phyloP scores from a whole-genome alignment of 2,888 invertebrate genomes.

The Anoplius nigerrimus region DNA sequence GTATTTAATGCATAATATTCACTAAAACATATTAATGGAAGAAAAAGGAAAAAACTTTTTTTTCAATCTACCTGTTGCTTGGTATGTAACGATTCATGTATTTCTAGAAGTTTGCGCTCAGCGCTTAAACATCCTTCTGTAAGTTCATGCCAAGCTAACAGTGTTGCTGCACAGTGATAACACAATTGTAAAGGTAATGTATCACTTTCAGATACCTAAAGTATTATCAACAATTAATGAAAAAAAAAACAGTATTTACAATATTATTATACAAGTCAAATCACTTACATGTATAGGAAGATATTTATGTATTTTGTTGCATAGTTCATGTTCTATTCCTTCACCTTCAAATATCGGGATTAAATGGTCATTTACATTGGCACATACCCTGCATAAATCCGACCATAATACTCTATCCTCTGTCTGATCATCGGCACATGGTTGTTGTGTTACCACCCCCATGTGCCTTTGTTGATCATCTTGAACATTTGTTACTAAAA shows the following conservation, averaged over 20 bases:
- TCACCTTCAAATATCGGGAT: slow-evolving; percentile 81
- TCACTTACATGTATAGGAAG: slow-evolving; percentile 79
- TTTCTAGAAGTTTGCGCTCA: slow-evolving; percentile 73
- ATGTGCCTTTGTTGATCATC: slow-evolving; percentile 25
- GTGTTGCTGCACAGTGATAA: slow-evolving; percentile 80
- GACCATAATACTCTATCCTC: slow-evolving; percentile 37
- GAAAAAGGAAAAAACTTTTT: not conserved
- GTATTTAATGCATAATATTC: not conserved
- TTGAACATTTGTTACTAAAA: slow-evolving; percentile 44
- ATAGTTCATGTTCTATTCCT: slow-evolving; percentile 79
- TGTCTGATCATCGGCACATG: slow-evolving; percentile 1
- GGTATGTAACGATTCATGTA: slow-evolving; percentile 57
- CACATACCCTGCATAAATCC: slow-evolving; percentile 78
- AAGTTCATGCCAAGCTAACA: slow-evolving; percentile 82
- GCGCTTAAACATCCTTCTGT: slow-evolving; percentile 78
- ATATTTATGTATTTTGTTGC: slow-evolving; percentile 80
- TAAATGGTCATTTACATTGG: slow-evolving; percentile 76
- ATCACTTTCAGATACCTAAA: slow-evolving; percentile 77
- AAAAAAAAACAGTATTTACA: not conserved
- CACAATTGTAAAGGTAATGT: slow-evolving; percentile 80
- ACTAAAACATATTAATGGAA: not conserved
- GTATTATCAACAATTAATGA: not conserved
- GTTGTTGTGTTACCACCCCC: slow-evolving; percentile 26
- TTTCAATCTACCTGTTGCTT: slow-evolving; percentile 41
- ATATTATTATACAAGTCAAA: not conserved